Conservation (phyloP, 92 coral and sea anemone genomes). For the Phenganax subtilis region DNA sequence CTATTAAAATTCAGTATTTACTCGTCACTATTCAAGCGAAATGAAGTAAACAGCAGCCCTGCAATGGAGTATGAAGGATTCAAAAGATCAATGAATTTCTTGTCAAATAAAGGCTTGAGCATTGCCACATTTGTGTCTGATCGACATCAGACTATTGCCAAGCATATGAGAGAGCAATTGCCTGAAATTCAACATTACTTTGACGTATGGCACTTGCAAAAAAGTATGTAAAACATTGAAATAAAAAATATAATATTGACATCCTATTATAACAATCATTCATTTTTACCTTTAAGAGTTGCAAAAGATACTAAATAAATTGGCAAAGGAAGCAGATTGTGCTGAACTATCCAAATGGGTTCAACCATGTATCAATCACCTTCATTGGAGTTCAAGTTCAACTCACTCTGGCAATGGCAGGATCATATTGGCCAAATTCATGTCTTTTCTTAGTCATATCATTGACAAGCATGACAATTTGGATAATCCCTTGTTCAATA, state of each 20-base stretch:
- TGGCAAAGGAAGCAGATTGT: constrained; percentile 21
- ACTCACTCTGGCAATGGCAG: constrained; percentile 36
- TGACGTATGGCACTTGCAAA: constrained; percentile 57
- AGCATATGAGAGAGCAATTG: constrained; percentile 54
- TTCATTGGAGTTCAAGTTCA: constrained; percentile 25
- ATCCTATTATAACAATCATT: not conserved
- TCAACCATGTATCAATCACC: constrained; percentile 20
- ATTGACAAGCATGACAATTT: constrained; percentile 20
- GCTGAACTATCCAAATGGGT: not conserved
- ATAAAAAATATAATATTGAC: not conserved
- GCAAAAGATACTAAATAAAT: not conserved
- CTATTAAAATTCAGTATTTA: not conserved
- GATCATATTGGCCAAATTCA: constrained; percentile 10
- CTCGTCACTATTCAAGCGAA: constrained; percentile 28
- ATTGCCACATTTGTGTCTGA: constrained; percentile 49
- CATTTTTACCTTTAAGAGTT: not conserved
- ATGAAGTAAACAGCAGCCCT: constrained; percentile 48
- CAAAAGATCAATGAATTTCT: not conserved
- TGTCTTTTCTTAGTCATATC: constrained; percentile 14
- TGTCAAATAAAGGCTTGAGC: constrained; percentile 33
- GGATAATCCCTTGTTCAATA: constrained; percentile 22
- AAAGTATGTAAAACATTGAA: constrained; percentile 42
- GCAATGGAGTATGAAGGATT: constrained; percentile 12
- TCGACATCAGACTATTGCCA: constrained; percentile 49
- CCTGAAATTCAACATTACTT: constrained; percentile 48